Evolutionary conservation across 2,797 vertebrate species (phyloP).

Genomic region (Gobio occitaniae): DNA sequence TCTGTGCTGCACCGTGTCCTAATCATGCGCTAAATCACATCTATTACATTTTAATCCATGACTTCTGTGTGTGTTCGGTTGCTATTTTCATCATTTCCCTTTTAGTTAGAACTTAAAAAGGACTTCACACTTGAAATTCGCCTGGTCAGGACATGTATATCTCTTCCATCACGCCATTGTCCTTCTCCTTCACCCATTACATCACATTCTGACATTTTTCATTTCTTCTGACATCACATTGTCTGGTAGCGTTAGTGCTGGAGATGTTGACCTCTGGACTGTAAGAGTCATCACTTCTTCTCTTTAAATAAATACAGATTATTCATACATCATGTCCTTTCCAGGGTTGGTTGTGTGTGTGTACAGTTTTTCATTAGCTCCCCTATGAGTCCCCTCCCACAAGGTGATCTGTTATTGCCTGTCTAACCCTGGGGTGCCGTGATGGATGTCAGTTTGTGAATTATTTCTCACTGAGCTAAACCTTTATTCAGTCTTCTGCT

Average conservation of each 20-base stretch:
- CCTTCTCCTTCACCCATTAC: slow-evolving; percentile 25
- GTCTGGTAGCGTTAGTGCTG: slow-evolving; percentile 32
- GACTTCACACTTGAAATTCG: background rate
- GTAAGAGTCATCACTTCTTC: slow-evolving; percentile 55
- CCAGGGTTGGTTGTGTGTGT: slow-evolving; percentile 42
- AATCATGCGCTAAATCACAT: slow-evolving; percentile 25
- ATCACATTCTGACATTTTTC: slow-evolving; percentile 37
- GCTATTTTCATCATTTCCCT: background rate
- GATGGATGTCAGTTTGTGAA: slow-evolving; percentile 71
- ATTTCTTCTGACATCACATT: slow-evolving; percentile 17
- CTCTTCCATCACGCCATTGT: background rate
- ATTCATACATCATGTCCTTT: slow-evolving; percentile 62
- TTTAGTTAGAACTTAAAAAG: slow-evolving; percentile 5
- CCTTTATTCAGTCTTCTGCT: slow-evolving; percentile 75
- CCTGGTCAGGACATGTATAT: background rate
- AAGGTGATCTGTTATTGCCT: slow-evolving; percentile 63
- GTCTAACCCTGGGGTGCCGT: slow-evolving; percentile 57
- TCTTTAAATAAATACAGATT: slow-evolving; percentile 64
- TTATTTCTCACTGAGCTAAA: slow-evolving; percentile 74
- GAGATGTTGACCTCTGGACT: slow-evolving; percentile 56
- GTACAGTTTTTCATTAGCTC: slow-evolving; percentile 62
- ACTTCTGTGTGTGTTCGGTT: background rate
- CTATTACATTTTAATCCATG: slow-evolving; percentile 5
- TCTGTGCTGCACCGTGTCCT: slow-evolving; percentile 16
- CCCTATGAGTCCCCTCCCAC: slow-evolving; percentile 49